Evolutionary conservation across 2,113 vertebrate species (phyloP).

Genomic region (Grallaria varia): DNA sequence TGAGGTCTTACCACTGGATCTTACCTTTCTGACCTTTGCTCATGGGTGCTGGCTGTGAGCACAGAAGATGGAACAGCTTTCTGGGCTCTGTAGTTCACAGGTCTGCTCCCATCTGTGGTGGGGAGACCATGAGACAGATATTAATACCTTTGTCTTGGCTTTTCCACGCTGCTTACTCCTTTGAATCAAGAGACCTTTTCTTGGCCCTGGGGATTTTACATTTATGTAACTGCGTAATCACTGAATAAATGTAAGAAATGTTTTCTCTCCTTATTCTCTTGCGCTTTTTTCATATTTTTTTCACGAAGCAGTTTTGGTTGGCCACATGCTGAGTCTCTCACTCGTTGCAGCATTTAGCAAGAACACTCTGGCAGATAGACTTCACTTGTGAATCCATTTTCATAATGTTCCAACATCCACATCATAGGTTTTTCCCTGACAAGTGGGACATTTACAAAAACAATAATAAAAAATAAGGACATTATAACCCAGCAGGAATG

Average conservation of each 20-base stretch:
- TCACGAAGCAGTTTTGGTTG: slow-evolving; percentile 53
- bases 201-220: not conserved
- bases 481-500: slow-evolving; percentile 73
- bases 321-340: slow-evolving; percentile 70
- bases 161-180: not conserved
- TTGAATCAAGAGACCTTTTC: not conserved
- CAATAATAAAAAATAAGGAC: slow-evolving; percentile 61
- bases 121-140: no score
- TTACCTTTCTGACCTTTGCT: not conserved
- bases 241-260: slow-evolving; percentile 36
- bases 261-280: slow-evolving; percentile 9
- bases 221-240: not conserved
- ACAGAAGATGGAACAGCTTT: not conserved
- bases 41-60: not conserved
- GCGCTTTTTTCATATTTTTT: slow-evolving; percentile 26
- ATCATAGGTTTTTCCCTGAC: slow-evolving; percentile 62
- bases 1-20: not conserved
- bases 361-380: slow-evolving; percentile 64
- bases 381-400: slow-evolving; percentile 76
- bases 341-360: slow-evolving; percentile 67
- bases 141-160: not conserved
- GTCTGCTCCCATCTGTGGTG: not conserved
- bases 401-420: slow-evolving; percentile 71
- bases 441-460: slow-evolving; percentile 52
- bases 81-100: not conserved